Base-by-base conservation (phyloP, 2,888 invertebrate genomes). In the Lepetodrilus schrolli region DNA sequence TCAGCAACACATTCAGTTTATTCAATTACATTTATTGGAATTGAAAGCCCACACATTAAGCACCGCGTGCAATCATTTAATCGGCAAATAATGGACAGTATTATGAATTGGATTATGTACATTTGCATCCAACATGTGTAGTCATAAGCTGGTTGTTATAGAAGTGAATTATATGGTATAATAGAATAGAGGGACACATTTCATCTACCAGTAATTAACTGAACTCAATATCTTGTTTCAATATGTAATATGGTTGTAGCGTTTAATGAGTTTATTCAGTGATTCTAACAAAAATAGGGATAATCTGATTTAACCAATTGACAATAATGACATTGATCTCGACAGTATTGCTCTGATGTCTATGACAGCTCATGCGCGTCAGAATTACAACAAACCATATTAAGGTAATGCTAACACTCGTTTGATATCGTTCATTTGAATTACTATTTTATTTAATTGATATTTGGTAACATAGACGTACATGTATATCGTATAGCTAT, bases 11-110 rank as follows among this genome's bases (percentile, higher is more conserved):
- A n/a, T n/a, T n/a, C 48, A 48, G 4, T 4, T 30, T 30, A 58
- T 58, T 58, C 58, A 58, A 58, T 58, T 58, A 58, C 58, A 58
- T 10, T 23, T 58, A 58, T 58, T 58, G 58, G 30, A 30, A 58
- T 58, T 58, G n/a, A 58, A 30, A 23, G 17, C 20, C 48, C 30
- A 30, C n/a, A 30, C 30, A 58, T 58, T 58, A 58, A 58, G 34
- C 58, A 58, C 58, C 58, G 58, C 58, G 30, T 58, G 58, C 26
- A 17, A 58, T 21, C 58, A 30, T 23, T 30, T 58, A 30, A 17
- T 58, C 30, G 4, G 4, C 58, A 23, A 58, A 58, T 58, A 58
- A 58, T n/a, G 34, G 26, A 58, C 58, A 58, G 30, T 7, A 26
- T 2, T 17, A 30, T 58, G 30, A 58, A 58, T 58, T 58, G 30